These are phyloP conservation scores for Xanthia icteritia DNA, from an alignment of 2,888 invertebrate genomes.

Conservation along the genomic window DNA sequence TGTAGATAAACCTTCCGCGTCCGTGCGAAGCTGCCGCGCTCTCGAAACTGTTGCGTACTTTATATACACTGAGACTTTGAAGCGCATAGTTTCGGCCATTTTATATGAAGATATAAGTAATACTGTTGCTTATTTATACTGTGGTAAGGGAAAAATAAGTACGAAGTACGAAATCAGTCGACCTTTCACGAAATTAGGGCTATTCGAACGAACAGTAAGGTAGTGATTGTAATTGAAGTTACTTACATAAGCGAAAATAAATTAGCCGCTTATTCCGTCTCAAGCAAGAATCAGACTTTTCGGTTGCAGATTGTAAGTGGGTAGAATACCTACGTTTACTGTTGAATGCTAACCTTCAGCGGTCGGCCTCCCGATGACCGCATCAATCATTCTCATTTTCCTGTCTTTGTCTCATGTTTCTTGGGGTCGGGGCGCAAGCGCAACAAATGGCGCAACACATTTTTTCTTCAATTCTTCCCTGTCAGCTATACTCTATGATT, in stretches of 20 bases:
- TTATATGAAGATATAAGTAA: no score
- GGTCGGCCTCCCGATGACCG: no score
- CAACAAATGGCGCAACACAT: neutral
- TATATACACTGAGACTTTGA: no score
- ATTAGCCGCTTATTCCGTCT: neutral
- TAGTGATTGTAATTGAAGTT: conserved; percentile 16
- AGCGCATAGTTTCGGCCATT: no score
- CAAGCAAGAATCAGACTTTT: neutral
- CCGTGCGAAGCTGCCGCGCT: no score
- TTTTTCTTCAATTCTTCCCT: neutral
- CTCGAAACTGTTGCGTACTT: no score
- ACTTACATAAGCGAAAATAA: neutral
- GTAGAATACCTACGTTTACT: neutral
- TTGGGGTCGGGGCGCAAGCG: no score
- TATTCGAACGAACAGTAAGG: conserved; percentile 4
- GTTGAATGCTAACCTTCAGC: neutral
- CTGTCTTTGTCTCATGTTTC: neutral
- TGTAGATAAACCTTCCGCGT: no score
- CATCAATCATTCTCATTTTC: neutral
- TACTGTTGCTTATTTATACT: no score
- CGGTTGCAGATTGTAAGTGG: neutral
- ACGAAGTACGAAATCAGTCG: neutral
- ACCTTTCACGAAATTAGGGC: conserved; percentile 13
- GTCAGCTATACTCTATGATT: neutral
- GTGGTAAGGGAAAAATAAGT: neutral